Evolutionary conservation across 53 echinoderm and acorn worm species (phyloP).

Genomic region (Crossaster papposus): DNA sequence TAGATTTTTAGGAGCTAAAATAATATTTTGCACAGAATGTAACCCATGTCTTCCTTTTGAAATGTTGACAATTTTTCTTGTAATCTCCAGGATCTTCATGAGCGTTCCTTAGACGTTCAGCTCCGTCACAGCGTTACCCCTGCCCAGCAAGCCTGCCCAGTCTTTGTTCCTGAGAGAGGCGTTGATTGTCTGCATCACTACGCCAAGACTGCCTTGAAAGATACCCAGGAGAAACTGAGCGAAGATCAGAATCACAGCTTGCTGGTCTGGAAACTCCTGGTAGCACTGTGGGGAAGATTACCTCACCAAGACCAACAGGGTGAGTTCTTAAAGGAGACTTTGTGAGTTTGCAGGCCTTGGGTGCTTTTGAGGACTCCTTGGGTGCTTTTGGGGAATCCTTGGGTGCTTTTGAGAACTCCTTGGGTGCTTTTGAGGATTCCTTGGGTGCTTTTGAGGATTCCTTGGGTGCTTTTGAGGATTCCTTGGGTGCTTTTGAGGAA

Average conservation of each 20-base stretch:
- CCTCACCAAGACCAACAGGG: constrained; percentile 70
- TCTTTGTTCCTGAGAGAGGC: constrained; percentile 81
- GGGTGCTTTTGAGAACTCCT: too few relatives aligned
- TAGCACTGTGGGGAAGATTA: constrained; percentile 89
- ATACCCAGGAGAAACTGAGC: constrained; percentile 68
- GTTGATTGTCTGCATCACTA: constrained; percentile 83
- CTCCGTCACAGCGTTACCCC: constrained; percentile 83
- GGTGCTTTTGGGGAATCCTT: too few relatives aligned
- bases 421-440: too few relatives aligned
- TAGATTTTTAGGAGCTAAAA: background rate
- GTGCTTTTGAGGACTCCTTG: too few relatives aligned
- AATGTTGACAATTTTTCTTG: background rate
- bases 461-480: too few relatives aligned
- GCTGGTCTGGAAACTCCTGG: constrained; percentile 86
- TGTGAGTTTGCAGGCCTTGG: too few relatives aligned
- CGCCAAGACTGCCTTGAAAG: constrained; percentile 66
- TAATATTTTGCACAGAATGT: background rate
- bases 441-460: too few relatives aligned
- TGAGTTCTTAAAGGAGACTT: background rate
- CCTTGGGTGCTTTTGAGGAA: too few relatives aligned
- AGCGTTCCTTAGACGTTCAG: constrained; percentile 72
- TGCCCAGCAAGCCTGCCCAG: constrained; percentile 74
- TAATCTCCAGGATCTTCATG: constrained; percentile 68
- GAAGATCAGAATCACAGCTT: constrained; percentile 73
- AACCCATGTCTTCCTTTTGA: background rate